Percentiles rank a stretch among this genome's conserved stretches.
Evolutionary conservation across 2,113 vertebrate species (phyloP).

Genomic region (Tringa solitaria): DNA sequence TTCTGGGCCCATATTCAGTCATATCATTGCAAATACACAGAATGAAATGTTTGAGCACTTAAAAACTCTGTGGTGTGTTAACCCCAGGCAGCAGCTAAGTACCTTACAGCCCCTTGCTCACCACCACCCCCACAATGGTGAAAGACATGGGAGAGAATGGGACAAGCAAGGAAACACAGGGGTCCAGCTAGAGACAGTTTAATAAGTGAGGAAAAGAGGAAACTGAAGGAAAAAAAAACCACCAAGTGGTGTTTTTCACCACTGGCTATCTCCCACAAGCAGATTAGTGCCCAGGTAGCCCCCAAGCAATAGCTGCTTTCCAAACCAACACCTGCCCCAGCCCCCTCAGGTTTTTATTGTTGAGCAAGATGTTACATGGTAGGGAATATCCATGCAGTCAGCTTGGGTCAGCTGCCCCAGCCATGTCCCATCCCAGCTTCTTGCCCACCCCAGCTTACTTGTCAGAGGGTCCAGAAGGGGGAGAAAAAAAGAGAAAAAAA

Average conservation of each 20-base stretch:
- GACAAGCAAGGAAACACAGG: background rate
- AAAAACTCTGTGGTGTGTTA: background rate
- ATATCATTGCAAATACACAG: background rate
- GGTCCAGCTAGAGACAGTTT: background rate
- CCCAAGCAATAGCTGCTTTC: background rate
- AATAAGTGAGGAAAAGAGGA: background rate
- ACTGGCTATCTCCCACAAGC: background rate
- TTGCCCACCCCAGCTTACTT: background rate
- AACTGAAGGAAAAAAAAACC: background rate
- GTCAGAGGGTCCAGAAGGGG: background rate
- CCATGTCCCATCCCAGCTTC: background rate
- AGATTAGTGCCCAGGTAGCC: background rate
- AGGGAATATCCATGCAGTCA: background rate
- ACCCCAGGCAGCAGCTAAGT: background rate
- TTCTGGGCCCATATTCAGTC: background rate
- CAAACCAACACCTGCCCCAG: background rate
- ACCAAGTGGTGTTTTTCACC: background rate
- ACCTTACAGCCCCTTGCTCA: background rate
- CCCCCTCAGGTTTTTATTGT: background rate
- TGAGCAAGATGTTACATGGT: rapidly evolving
- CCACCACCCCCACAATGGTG: rapidly evolving
- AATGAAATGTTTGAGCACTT: background rate
- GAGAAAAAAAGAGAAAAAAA: background rate
- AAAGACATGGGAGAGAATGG: background rate
- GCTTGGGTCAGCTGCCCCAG: rapidly evolving